Evolutionary conservation across 2,113 vertebrate species (phyloP), one percentile per base, ranked within the genome.

Genomic region (Corythaixoides concolor): DNA sequence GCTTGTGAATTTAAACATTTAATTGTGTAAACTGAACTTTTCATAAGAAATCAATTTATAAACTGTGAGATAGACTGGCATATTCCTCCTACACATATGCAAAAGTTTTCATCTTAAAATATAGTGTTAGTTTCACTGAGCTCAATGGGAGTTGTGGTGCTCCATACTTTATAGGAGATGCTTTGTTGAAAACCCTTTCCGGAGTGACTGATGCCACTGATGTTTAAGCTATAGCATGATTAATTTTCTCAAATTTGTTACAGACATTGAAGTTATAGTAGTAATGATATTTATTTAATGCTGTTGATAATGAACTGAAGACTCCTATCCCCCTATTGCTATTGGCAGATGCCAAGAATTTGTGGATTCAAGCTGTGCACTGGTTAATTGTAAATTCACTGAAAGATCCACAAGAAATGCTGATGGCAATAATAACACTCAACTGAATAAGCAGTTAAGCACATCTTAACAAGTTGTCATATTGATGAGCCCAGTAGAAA

Each of bases 381-480:
- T 89, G 49, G 45, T 69, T 96, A 93, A 91, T 83, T 93, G 58
- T 63, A 83, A 88, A 90, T 85, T 85, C 78, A 85, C 66, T 49
- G 66, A 53, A 85, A 91, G 43, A 94, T 88, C 72, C 67, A 45
- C 19, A 43, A 73, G 78, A 95, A 90, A 95, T 85, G 70, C 62
- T 91, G 70, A 73, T 93, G 74, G 89, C 59, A 82, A 73, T 83
- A 89, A 68, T 64, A 96, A 88, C 0, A 5, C 67, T 73, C 67
- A 69, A 79, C 21, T 85, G 62, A 88, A 73, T 58, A 94, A 82
- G 82, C 58, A 82, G 70, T 64, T 93, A 75, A 88, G 62, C 82
- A 69, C 74, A 90, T 88, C 69, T 79, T 75, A 94, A 69, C 66
- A 93, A 91, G 70, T 64, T 91, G 32, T 24, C 27, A n/a, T 88